These are phyloP conservation scores for Lapara coniferarum DNA, from an alignment of 2,888 invertebrate species.

Conservation along the genomic window DNA sequence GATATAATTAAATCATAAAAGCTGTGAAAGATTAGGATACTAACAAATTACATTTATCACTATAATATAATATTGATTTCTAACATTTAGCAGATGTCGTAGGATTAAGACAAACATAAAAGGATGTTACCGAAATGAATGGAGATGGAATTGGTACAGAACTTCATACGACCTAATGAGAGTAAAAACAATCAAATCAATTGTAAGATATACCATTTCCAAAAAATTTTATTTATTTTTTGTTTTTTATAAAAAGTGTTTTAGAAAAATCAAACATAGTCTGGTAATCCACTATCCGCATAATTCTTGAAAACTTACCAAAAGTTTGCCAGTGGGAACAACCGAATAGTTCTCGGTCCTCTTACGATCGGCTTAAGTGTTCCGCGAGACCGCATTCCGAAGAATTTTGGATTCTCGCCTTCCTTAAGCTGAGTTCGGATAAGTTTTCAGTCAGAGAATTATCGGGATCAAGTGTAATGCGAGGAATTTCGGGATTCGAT, in stretches of 20 bases:
- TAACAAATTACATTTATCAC: no score
- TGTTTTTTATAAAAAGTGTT: neutral
- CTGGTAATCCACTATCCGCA: conserved; percentile 17
- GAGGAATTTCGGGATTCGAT: conserved; percentile 22
- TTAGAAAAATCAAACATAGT: neutral
- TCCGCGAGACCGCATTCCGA: conserved; percentile 29
- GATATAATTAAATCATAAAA: no score
- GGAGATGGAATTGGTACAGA: no score
- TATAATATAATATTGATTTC: no score
- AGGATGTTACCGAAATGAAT: no score
- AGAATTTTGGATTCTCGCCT: conserved; percentile 31
- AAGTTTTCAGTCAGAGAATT: conserved; percentile 31
- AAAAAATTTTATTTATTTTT: no score
- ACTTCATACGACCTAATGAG: no score
- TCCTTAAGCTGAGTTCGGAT: conserved; percentile 26
- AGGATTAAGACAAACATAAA: no score
- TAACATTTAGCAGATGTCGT: no score
- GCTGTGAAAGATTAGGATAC: no score
- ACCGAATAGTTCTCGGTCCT: conserved; percentile 14
- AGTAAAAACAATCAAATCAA: no score
- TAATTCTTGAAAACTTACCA: conserved; percentile 23
- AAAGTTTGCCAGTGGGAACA: conserved; percentile 24
- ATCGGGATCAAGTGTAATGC: conserved; percentile 30
- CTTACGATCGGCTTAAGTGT: conserved; percentile 27
- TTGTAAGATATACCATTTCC: no score